Evolutionary conservation across 1,140 invertebrate species (phyloP).

Genomic region (Drosophila albomicans): DNA sequence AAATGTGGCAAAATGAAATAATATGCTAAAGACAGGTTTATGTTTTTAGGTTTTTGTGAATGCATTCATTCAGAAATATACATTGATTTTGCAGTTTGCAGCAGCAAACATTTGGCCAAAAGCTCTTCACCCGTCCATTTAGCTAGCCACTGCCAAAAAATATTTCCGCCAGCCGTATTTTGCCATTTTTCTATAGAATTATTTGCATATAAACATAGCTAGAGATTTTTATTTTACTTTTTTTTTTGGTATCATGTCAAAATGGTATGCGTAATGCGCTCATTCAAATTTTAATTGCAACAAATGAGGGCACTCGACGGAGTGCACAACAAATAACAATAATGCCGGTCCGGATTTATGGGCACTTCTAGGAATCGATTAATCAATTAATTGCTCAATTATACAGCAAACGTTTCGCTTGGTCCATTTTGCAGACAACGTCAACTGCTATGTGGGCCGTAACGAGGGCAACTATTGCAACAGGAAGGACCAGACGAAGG

Average conservation of each 20-base stretch:
- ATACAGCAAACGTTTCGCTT: constrained; percentile 5
- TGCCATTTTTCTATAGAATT: constrained; percentile 27
- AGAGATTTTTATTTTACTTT: constrained; percentile 1
- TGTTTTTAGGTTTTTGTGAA: background rate
- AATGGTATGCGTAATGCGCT: constrained; percentile 30
- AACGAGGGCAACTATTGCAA: constrained; percentile 82
- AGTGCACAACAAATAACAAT: constrained; percentile 24
- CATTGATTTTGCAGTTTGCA: background rate
- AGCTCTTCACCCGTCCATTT: constrained; percentile 1
- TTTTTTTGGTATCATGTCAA: constrained; percentile 50
- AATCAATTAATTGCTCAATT: constrained; percentile 33
- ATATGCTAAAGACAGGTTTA: constrained; percentile 3
- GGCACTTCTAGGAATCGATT: constrained; percentile 45
- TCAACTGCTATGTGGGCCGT: constrained; percentile 77
- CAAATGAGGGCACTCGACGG: constrained; percentile 48
- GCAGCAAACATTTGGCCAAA: constrained; percentile 6
- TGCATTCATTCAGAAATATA: background rate
- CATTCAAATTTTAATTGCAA: constrained; percentile 57
- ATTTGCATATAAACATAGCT: constrained; percentile 27
- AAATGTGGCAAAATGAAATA: background rate
- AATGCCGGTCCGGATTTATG: constrained; percentile 4
- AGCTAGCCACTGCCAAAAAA: constrained; percentile 24
- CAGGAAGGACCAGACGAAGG: constrained; percentile 73
- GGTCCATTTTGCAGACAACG: constrained; percentile 64
- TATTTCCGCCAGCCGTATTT: constrained; percentile 1